These are phyloP conservation scores for Rhodeus uyekii DNA, from an alignment of 2,797 vertebrate genomes.

Conservation along the genomic window DNA sequence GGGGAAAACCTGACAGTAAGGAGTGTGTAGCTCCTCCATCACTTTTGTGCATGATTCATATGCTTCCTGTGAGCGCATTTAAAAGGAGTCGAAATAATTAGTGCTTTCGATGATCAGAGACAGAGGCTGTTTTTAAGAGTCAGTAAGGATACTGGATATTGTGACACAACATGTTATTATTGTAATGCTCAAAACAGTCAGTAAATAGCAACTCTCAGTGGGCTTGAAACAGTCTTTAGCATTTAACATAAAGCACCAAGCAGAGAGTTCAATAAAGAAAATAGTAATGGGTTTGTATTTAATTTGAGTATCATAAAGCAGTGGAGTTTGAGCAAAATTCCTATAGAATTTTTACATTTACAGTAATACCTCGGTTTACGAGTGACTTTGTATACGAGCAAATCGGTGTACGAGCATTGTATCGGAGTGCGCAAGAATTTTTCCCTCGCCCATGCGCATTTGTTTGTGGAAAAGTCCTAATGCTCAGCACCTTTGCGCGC, in stretches of 20 bases:
- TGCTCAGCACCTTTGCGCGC: too few species aligned
- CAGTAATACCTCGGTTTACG: too few species aligned
- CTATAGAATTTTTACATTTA: too few species aligned
- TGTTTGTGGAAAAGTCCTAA: too few species aligned
- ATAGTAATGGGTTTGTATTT: neutral
- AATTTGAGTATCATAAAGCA: too few species aligned
- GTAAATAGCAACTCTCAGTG: neutral
- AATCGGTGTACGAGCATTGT: too few species aligned
- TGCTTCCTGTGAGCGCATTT: conserved; percentile 3
- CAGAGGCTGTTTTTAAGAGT: conserved; percentile 1
- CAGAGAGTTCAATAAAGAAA: conserved; percentile 1
- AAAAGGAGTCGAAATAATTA: neutral
- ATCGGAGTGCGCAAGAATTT: too few species aligned
- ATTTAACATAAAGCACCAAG: conserved; percentile 14
- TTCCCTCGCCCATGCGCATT: too few species aligned
- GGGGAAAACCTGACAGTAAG: too few species aligned
- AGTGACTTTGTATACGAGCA: too few species aligned
- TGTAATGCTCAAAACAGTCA: neutral
- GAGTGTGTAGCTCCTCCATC: neutral
- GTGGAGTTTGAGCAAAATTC: too few species aligned
- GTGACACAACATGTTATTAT: conserved; percentile 18
- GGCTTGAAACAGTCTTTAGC: neutral
- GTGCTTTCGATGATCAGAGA: neutral
- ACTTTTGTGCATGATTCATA: neutral
- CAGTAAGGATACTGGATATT: conserved; percentile 1